Percentiles rank a stretch among this genome's conserved stretches.
Conservation (phyloP, 35 echinoderm and acorn worm genomes). For the Hemicentrotus pulcherrimus region DNA sequence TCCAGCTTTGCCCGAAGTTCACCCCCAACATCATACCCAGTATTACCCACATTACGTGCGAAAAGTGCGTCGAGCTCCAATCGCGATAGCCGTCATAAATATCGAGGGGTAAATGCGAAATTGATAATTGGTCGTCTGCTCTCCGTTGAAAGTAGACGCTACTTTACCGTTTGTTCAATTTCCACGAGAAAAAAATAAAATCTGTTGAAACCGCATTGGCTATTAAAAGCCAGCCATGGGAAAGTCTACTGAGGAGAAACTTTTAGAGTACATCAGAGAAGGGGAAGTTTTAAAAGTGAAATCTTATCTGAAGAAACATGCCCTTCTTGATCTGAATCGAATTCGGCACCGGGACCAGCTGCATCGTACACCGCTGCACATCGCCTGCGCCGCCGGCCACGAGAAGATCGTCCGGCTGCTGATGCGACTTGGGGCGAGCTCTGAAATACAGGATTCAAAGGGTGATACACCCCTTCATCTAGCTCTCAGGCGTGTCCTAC, state of each 20-base stretch:
- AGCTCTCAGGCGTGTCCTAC: conserved; percentile 52
- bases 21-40: not conserved
- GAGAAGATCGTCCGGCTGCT: conserved; percentile 57
- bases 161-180: not conserved
- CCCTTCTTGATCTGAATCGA: conserved; percentile 51
- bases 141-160: not conserved
- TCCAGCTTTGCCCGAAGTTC: not conserved
- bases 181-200: too few relatives aligned
- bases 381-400: conserved; percentile 59
- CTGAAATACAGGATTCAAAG: conserved; percentile 45
- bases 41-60: not conserved
- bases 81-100: not conserved
- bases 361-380: conserved; percentile 61
- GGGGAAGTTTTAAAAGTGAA: conserved; percentile 67
- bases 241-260: conserved; percentile 55
- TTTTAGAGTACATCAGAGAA: conserved; percentile 60
- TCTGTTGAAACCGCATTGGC: not conserved
- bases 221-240: conserved; percentile 30
- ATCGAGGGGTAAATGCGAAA: not conserved
- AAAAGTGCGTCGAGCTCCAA: not conserved
- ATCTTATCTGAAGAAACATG: conserved; percentile 61
- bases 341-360: conserved; percentile 29
- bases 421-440: conserved; percentile 55
- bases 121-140: not conserved
- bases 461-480: conserved; percentile 67